phyloP scores from a whole-genome alignment of 2,797 vertebrate species.

The Tolypeutes matacus region DNA sequence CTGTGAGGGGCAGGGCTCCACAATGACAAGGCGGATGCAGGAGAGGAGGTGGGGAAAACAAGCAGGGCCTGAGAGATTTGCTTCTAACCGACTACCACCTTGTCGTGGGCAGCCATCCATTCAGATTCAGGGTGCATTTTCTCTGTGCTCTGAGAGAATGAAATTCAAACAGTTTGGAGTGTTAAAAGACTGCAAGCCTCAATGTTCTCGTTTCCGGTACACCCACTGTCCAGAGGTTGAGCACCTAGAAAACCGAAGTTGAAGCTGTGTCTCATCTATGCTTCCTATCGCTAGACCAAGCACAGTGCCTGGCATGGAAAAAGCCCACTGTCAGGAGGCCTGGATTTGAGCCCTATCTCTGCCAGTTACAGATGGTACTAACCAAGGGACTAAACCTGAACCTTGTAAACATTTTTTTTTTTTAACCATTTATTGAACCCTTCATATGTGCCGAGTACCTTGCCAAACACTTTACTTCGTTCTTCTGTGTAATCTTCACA shows the following conservation, averaged over 20 bases:
- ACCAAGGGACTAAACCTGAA: neutral
- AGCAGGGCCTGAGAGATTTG: neutral
- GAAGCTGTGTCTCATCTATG: rapidly evolving
- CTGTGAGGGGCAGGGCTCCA: neutral
- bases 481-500: neutral
- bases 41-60: neutral
- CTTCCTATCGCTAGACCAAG: neutral
- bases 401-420: neutral
- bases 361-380: neutral
- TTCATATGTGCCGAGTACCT: neutral
- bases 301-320: neutral
- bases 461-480: neutral
- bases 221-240: neutral
- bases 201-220: neutral
- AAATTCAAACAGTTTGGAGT: neutral
- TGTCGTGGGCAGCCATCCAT: neutral
- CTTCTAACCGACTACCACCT: neutral
- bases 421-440: neutral
- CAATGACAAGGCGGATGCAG: neutral
- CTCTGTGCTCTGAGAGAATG: neutral
- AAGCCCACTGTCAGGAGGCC: neutral
- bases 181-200: neutral
- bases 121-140: neutral
- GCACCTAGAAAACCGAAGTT: neutral
- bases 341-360: neutral